Conservation (phyloP, 2,113 vertebrate species). For the Anarrhichthys ocellatus region DNA sequence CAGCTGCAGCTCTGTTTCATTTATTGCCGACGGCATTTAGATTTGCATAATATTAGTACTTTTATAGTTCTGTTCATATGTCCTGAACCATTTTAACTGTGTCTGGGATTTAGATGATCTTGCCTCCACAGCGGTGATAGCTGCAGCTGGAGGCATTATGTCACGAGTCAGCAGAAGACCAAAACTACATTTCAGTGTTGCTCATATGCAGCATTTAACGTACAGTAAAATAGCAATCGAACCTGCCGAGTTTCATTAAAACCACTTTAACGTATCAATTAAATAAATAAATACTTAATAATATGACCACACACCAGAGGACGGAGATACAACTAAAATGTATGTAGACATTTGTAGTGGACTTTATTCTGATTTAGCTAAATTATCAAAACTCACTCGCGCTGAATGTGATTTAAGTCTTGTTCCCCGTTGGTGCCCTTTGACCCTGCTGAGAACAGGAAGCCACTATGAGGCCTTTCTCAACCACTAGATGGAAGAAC, state of each 20-base stretch:
- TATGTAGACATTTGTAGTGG: too few relatives aligned
- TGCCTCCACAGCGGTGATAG: too few relatives aligned
- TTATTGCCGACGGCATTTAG: too few relatives aligned
- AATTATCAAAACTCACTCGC: not conserved
- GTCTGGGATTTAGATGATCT: too few relatives aligned
- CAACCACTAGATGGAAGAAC: constrained; percentile 25
- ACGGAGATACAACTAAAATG: not conserved
- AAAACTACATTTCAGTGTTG: not conserved
- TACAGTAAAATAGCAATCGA: not conserved
- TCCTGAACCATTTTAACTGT: too few relatives aligned
- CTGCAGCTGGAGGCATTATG: not conserved
- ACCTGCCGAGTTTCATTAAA: not conserved
- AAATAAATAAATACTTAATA: not conserved
- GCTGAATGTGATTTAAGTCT: not conserved
- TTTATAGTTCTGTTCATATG: too few relatives aligned
- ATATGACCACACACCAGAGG: not conserved
- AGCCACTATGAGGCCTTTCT: not conserved
- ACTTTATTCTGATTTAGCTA: not conserved
- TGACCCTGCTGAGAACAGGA: not conserved
- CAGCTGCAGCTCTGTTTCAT: too few relatives aligned
- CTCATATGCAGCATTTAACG: too few relatives aligned
- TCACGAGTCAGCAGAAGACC: too few relatives aligned
- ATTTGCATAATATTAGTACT: too few relatives aligned
- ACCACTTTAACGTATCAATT: not conserved
- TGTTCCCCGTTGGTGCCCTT: not conserved